Evolutionary conservation across 2,113 vertebrate genomes (phyloP).

Genomic region (Psephotus haematonotus): DNA sequence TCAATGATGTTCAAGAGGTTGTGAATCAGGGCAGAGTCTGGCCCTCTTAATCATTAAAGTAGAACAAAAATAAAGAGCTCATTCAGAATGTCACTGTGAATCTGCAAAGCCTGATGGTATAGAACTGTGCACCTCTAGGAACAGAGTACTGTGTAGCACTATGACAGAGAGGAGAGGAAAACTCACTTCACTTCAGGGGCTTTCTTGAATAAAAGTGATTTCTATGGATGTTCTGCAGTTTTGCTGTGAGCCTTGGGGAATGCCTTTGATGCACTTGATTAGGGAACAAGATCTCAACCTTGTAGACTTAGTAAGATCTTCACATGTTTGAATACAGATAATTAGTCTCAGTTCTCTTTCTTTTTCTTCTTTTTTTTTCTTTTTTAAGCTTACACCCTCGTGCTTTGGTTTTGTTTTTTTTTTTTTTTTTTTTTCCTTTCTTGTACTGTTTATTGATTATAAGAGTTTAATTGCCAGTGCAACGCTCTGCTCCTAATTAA

Average conservation of each 20-base stretch:
- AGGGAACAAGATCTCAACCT: constrained; percentile 34
- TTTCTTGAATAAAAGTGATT: constrained; percentile 16
- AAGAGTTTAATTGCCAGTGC: background rate
- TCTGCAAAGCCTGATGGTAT: background rate
- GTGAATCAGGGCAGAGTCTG: constrained; percentile 29
- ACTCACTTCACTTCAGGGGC: background rate
- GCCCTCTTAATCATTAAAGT: constrained; percentile 13
- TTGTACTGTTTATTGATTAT: background rate
- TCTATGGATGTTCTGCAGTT: constrained; percentile 20
- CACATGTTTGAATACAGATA: constrained; percentile 47
- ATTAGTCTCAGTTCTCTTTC: constrained; percentile 33
- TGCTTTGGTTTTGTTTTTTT: background rate
- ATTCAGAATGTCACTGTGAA: background rate
- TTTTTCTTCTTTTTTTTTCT: background rate
- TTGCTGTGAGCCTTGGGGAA: constrained; percentile 40
- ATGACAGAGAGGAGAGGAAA: background rate
- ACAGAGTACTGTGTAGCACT: background rate
- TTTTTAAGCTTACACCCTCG: background rate
- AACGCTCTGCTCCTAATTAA: background rate
- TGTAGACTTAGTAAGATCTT: constrained; percentile 12
- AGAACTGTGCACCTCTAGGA: background rate
- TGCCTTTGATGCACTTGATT: constrained; percentile 34
- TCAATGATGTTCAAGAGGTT: background rate
- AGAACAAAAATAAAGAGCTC: background rate
- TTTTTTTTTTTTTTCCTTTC: background rate